Percentiles rank a stretch among this genome's conserved stretches.
phyloP scores from a whole-genome alignment of 2,888 invertebrate species.

The Xestoiulus laeticollis region DNA sequence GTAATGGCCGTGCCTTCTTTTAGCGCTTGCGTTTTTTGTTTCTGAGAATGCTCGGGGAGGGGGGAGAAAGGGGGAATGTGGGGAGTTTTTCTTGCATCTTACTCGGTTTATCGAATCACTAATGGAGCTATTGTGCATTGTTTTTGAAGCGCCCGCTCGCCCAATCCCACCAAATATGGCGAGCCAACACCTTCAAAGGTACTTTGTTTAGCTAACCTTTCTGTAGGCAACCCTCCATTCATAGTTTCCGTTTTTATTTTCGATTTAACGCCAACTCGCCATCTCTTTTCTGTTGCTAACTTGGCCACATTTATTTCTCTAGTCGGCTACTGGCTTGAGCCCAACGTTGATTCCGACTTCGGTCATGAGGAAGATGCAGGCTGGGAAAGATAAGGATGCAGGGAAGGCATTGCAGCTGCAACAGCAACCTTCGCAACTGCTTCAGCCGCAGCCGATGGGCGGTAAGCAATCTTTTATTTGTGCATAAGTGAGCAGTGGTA shows the following conservation, averaged over 20 bases:
- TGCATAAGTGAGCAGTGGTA: too few species aligned
- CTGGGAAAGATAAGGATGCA: constrained; percentile 75
- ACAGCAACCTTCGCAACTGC: constrained; percentile 12
- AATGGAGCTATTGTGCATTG: constrained; percentile 32
- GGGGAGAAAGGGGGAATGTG: too few species aligned
- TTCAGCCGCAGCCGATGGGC: constrained; percentile 36
- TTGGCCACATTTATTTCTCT: not conserved
- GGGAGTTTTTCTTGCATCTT: too few species aligned
- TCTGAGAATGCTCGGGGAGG: constrained; percentile 49
- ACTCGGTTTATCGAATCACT: not conserved
- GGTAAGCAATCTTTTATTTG: not conserved
- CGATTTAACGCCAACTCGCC: not conserved
- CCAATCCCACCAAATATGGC: constrained; percentile 37
- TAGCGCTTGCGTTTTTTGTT: not conserved
- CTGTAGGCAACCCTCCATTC: not conserved
- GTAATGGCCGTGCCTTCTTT: constrained; percentile 51
- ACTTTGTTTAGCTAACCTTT: not conserved
- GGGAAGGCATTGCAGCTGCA: constrained; percentile 42
- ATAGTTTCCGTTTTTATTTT: not conserved
- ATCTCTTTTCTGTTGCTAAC: not conserved
- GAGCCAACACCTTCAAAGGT: not conserved
- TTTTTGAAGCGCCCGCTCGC: constrained; percentile 42
- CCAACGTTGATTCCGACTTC: constrained; percentile 88
- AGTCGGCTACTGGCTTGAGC: constrained; percentile 30
- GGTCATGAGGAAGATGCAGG: constrained; percentile 93